Conservation (phyloP, 2,888 invertebrate genomes). For the Conops quadrifasciatus region DNA sequence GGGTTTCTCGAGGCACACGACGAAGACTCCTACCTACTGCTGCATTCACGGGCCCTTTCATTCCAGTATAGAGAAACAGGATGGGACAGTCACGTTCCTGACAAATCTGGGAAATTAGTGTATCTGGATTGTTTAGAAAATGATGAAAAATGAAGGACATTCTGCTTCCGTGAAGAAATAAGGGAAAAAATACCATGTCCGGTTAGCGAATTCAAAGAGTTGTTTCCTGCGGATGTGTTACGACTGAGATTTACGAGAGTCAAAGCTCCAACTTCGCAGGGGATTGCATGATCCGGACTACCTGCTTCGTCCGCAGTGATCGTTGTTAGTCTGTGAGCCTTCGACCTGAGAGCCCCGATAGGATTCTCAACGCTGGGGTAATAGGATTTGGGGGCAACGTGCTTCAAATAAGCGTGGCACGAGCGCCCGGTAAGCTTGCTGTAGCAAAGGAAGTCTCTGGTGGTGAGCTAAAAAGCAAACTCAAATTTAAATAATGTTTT, state of each 20-base stretch:
- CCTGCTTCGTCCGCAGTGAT: too few relatives aligned
- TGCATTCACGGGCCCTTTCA: neutral
- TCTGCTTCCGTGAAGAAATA: neutral
- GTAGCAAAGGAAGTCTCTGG: slow-evolving; percentile 46
- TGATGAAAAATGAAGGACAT: neutral
- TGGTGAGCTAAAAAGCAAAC: slow-evolving; percentile 40
- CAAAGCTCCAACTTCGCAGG: neutral
- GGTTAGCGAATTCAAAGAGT: neutral
- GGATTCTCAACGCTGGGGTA: slow-evolving; percentile 46
- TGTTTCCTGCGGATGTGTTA: neutral
- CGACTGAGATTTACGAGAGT: slow-evolving; percentile 13
- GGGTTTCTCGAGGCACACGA: neutral
- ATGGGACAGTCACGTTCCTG: neutral
- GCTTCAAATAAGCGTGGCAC: slow-evolving; percentile 44
- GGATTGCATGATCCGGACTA: neutral
- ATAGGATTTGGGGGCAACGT: slow-evolving; percentile 36
- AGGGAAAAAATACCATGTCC: slow-evolving; percentile 9
- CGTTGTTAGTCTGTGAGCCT: neutral
- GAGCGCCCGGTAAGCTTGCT: neutral
- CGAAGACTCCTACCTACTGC: neutral
- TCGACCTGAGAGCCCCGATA: slow-evolving; percentile 28
- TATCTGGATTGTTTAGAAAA: slow-evolving; percentile 6
- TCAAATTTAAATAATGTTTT: neutral
- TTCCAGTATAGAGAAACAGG: slow-evolving; percentile 6
- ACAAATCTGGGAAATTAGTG: neutral